Conservation (phyloP, 2,113 vertebrate species). For the Mustela lutreola region DNA sequence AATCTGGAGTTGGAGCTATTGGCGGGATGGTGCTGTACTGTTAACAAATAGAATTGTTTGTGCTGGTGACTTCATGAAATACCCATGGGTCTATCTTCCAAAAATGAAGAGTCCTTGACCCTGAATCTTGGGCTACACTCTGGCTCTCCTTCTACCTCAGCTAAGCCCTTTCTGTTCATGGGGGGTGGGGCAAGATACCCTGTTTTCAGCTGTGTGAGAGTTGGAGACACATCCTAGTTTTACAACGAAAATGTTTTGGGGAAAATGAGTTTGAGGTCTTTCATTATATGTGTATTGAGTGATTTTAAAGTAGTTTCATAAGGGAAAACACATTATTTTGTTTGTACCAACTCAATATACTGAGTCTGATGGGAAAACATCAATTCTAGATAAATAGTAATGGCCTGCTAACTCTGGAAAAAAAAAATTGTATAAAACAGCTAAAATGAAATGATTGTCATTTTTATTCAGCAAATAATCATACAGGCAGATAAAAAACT, state of each 20-base stretch:
- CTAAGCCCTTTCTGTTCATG: not conserved
- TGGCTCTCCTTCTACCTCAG: not conserved
- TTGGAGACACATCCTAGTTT: not conserved
- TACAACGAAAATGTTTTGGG: not conserved
- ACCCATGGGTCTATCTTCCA: not conserved
- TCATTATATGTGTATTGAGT: not conserved
- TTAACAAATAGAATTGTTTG: not conserved
- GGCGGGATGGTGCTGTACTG: not conserved
- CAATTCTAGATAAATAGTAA: not conserved
- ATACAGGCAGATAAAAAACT: not conserved
- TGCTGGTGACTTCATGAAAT: not conserved
- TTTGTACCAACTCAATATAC: not conserved
- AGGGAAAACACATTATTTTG: slow-evolving; percentile 37
- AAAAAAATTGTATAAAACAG: not conserved
- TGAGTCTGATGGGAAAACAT: not conserved
- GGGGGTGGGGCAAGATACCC: not conserved
- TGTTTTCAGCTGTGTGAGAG: not conserved
- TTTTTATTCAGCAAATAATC: not conserved
- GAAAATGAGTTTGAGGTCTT: not conserved
- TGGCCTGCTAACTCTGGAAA: not conserved
- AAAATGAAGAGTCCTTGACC: not conserved
- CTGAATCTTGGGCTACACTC: not conserved
- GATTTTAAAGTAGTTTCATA: slow-evolving; percentile 35
- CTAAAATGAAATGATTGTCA: not conserved
- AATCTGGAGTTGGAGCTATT: not conserved